Evolutionary conservation across 2,888 invertebrate genomes (phyloP).

Genomic region (Rotaria sp.): DNA sequence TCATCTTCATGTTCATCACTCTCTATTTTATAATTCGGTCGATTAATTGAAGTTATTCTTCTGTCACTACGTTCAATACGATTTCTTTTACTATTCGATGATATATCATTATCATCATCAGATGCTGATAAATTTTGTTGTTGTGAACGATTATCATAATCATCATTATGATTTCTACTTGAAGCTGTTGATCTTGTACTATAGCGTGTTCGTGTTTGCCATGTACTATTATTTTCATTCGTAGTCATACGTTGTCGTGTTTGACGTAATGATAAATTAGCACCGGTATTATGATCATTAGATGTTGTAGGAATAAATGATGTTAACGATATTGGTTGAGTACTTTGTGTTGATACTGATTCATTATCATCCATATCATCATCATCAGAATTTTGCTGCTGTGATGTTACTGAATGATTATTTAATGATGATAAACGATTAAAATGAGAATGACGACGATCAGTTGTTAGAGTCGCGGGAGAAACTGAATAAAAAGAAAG

Average conservation of each 20-base stretch:
- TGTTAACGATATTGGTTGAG: neutral
- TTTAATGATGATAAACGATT: neutral
- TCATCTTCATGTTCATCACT: constrained; percentile 31
- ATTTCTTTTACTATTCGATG: constrained; percentile 30
- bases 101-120: constrained; percentile 3
- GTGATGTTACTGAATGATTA: neutral
- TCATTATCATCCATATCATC: neutral
- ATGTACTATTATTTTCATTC: constrained; percentile 13
- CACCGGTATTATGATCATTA: neutral
- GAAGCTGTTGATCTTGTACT: neutral
- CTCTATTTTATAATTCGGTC: constrained; percentile 8
- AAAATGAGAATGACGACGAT: constrained; percentile 26
- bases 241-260: neutral
- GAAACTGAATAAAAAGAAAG: neutral
- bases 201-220: constrained; percentile 23
- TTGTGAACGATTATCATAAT: neutral
- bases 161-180: neutral
- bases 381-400: neutral
- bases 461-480: neutral
- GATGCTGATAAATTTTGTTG: neutral
- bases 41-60: neutral
- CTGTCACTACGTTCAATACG: constrained; percentile 28
- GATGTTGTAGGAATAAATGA: neutral
- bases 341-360: neutral
- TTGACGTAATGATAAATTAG: neutral